A percentile compares a stretch with the other conserved stretches of the same genome.
Evolutionary conservation across 1,140 invertebrate genomes (phyloP).

Genomic region (Dendroctonus ponderosae): DNA sequence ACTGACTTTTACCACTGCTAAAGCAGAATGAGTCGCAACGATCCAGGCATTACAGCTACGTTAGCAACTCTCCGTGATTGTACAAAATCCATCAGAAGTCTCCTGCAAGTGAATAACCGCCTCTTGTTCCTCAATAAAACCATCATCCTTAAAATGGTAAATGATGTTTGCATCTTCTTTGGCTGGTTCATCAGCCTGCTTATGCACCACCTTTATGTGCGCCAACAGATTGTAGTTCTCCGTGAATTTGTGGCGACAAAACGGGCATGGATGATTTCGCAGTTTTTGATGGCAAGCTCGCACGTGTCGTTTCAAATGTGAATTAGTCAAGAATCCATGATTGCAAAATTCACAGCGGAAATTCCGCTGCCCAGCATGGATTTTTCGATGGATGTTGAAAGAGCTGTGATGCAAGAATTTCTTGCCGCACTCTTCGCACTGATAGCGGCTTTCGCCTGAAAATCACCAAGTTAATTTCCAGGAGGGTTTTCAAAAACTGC

Average conservation of each 20-base stretch:
- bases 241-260: conserved; percentile 67
- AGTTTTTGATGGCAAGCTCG: conserved; percentile 64
- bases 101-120: not conserved
- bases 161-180: not conserved
- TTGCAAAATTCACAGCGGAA: conserved; percentile 62
- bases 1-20: not conserved
- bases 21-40: not conserved
- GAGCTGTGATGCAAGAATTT: conserved; percentile 68
- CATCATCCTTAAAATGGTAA: not conserved
- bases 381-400: conserved; percentile 65
- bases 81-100: not conserved
- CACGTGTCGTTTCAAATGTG: conserved; percentile 66
- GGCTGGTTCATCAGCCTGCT: conserved; percentile 1
- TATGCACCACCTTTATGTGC: conserved; percentile 38
- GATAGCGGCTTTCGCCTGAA: conserved; percentile 43
- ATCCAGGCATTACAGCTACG: not conserved
- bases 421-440: conserved; percentile 68
- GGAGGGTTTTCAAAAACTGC: not conserved
- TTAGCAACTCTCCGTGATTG: not conserved
- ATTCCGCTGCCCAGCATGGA: conserved; percentile 62
- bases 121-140: not conserved
- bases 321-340: conserved; percentile 60
- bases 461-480: conserved; percentile 35
- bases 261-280: conserved; percentile 62
- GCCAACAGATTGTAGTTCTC: conserved; percentile 56